Base-by-base conservation (phyloP, 1,140 invertebrate species). In the Drosophila sechellia region DNA sequence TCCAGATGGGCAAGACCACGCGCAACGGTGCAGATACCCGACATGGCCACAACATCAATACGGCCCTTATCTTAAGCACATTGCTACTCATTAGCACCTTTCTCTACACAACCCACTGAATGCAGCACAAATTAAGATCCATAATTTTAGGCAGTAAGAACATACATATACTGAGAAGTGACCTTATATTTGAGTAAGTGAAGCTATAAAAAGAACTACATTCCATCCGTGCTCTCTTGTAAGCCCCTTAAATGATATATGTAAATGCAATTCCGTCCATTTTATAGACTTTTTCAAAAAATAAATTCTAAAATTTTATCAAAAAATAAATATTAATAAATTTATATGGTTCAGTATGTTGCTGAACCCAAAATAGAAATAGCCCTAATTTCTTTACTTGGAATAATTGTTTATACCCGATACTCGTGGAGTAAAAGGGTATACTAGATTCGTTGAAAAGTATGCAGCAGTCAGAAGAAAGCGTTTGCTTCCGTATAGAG, bases 1-100 rank as follows among this genome's bases (percentile, higher is more conserved):
- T 98, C 93, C 95, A 96, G 93, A 97, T 97, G 96, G 96, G 96
- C 91, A 94, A 94, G 56, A 91, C 90, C 2, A 91, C 90, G 34
- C 83, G 90, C 6, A 91, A 91, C 59, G 72, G 84, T 5, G 90
- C 83, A 2, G 81, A 70, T 42, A 69, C 73, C 1, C 83, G 78
- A n/a, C 71, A 91, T 20, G 64, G 54, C 25, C 75, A 76, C 57
- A 91, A 89, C 40, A 76, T 91, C 10, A 89, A 91, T 43, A 89
- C 78, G n/a, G 73, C 78, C 4, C 50, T 91, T 25, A 75, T 91
- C 11, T 59, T 90, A 58, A 83, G 84, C 25, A 50, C 72, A 10
- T 55, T 91, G 45, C 72, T 90, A 40, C 73, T 91, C 52, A 65
- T 91, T 2, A 61, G 80, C 15, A 79, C 76, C 1, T 79, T 84